Evolutionary conservation across 2,113 vertebrate species (phyloP), one percentile per base, ranked within the genome.

Genomic region (Daubentonia madagascariensis): DNA sequence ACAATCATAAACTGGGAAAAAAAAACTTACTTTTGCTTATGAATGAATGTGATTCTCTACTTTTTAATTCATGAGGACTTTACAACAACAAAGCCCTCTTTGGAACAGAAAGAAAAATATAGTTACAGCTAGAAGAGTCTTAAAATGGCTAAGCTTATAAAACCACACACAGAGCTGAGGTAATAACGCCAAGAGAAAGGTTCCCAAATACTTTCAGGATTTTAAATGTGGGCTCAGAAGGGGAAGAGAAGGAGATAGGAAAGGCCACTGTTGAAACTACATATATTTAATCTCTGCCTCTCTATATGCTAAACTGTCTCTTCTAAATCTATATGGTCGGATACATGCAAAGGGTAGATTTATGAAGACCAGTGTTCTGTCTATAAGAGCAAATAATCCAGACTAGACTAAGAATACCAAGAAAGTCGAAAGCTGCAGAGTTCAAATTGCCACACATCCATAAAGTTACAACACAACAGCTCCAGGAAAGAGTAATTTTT

Each of bases 21-120:
- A 43, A 80, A 59, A 92, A 40, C 50, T 48, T 90, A 83, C 18
- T 89, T 96, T 86, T 94, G 72, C 32, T 94, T 83, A 67, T 80
- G 65, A 93, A 73, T 88, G 67, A 96, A 78, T 6, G 37, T n/a
- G 18, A 57, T 23, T 87, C 40, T 92, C 85, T 8, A 84, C 37
- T 91, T 93, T 85, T 88, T 92, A 92, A 98, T 87, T 96, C 81
- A 85, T 50, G 30, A 84, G 35, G 6, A 80, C 65, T 80, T 70
- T 52, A 79, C 40, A 72, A n/a, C 50, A 86, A 90, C 63, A 72
- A 79, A 87, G 16, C 2, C 80, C 22, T 81, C 81, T 92, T 79
- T 86, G 59, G n/a, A 37, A 86, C 28, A 75, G 68, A 79, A 76
- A 87, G 63, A 85, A 88, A 94, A 79, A 79, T 12, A 80, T 1